Evolutionary conservation across 1,140 invertebrate genomes (phyloP), one percentile per base, ranked within the genome.

Genomic region (Drosophila suzukii): DNA sequence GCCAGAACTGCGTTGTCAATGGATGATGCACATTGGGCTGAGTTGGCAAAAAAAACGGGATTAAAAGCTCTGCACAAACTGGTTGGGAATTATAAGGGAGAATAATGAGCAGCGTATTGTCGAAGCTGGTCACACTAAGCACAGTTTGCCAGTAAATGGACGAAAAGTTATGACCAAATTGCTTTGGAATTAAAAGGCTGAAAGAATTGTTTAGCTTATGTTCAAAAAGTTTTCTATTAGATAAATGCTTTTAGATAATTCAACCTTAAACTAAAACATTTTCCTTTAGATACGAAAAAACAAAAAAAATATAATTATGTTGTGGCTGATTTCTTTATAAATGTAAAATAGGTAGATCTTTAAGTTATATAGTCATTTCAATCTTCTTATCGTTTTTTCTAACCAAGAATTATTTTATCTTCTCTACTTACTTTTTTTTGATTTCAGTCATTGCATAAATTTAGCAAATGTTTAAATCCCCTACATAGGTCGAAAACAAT

Each of bases 1-100:
- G 39, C 47, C 60, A 75, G 55, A 76, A 66, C 53, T 54, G 54
- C 70, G 67, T 63, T 72, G 55, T 53, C 70, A 59, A 72, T 73
- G 70, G 11, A 71, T 51, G 43, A 44, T 44, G 73, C 62, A 76
- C 73, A 76, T 41, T 76, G 73, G 49, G 54, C 20, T 10, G 5
- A 38, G 36, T 12, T 65, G 13, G 24, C 15, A 2, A 38, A 10
- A 20, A 36, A 36, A 36, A 36, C 15, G 11, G 4, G 4, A 36
- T 7, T 20, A 20, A 62, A 34, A n/a, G 10, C 32, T 17, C 30
- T 34, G 27, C 15, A 11, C 32, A 12, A 59, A 41, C 54, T 12
- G 17, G 13, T 60, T 63, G 60, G 13, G 17, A 43, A 63, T 44
- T 63, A 34, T 24, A 63, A 63, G 2, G 49, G 8, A 17, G n/a